Base-by-base conservation (phyloP, 1,140 invertebrate species). In the Schlechtendalia chinensis region DNA sequence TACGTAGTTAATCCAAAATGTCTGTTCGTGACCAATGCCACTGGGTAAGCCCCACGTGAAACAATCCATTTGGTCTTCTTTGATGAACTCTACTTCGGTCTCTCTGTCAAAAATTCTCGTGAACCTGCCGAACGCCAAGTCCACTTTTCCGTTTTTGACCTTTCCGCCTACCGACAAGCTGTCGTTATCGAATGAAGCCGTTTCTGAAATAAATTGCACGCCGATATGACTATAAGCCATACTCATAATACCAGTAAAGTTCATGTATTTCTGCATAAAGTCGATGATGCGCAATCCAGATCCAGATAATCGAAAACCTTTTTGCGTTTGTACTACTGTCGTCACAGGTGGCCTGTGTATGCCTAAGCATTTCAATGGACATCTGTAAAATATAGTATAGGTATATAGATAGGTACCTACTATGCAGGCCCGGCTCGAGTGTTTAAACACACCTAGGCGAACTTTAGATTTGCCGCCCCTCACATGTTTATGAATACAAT, bases 11-110 rank as follows among this genome's bases (percentile, higher is more conserved):
- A 81, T 83, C 84, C 83, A 84, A 24, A 84, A 81, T 6, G 82
- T 83, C 0, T 83, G 83, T 16, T 82, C 82, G 1, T 74, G 56
- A 32, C 83, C 84, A 45, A 83, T 83, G 24, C 83, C 82, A 16
- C 79, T 63, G 0, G 84, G 84, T 19, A 84, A 83, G 19, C 82
- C 83, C 84, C 84, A 84, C 0, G 84, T 84, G 63, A 84, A 84
- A 59, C 84, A 84, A 27, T 84, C 84, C 82, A 84, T 83, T 50
- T 82, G 63, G 16, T 82, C 83, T 71, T 84, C 82, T 22, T 77
- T 81, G 39, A 83, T 81, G 22, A 83, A 83, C 8, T 72, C 80
- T 0, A 83, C 77, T 5, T 82, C 69, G 1, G 81, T 69, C 45
- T 83, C 81, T 16, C 74, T 72, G 54, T 84, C 83, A 8, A 83